phyloP scores from a whole-genome alignment of 2,113 vertebrate species.

The Myotis brandtii region DNA sequence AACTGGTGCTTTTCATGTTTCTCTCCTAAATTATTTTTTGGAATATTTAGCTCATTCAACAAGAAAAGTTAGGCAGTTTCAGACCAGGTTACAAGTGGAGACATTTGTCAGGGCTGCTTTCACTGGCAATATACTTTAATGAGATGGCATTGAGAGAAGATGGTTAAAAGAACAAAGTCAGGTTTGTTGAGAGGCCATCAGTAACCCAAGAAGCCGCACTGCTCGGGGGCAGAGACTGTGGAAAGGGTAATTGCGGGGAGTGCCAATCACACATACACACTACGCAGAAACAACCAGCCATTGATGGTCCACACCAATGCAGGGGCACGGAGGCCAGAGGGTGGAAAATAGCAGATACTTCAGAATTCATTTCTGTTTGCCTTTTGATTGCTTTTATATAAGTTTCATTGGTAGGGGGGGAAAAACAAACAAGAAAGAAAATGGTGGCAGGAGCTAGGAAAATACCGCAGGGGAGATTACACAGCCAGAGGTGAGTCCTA shows the following conservation, averaged over 20 bases:
- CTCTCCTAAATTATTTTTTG: conserved; percentile 72
- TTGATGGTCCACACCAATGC: conserved; percentile 4
- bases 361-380: neutral
- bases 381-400: neutral
- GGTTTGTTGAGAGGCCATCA: conserved; percentile 81
- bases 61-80: conserved; percentile 70
- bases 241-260: conserved; percentile 85
- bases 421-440: neutral
- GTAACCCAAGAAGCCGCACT: conserved; percentile 83
- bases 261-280: conserved; percentile 70
- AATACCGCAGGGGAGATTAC: neutral
- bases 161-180: conserved; percentile 86
- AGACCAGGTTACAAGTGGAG: conserved; percentile 79
- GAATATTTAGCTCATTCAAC: conserved; percentile 68
- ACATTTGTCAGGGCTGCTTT: conserved; percentile 81
- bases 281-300: conserved; percentile 64
- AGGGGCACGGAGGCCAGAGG: neutral
- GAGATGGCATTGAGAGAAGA: conserved; percentile 83
- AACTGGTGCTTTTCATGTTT: conserved; percentile 64
- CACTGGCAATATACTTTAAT: conserved; percentile 83
- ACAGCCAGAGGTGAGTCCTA: neutral
- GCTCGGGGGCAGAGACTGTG: conserved; percentile 77
- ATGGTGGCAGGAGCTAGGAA: neutral
- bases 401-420: neutral
- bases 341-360: neutral